Percentiles rank a stretch among this genome's conserved stretches.
Evolutionary conservation across 1,140 invertebrate species (phyloP).

Genomic region (Radopholus similis): DNA sequence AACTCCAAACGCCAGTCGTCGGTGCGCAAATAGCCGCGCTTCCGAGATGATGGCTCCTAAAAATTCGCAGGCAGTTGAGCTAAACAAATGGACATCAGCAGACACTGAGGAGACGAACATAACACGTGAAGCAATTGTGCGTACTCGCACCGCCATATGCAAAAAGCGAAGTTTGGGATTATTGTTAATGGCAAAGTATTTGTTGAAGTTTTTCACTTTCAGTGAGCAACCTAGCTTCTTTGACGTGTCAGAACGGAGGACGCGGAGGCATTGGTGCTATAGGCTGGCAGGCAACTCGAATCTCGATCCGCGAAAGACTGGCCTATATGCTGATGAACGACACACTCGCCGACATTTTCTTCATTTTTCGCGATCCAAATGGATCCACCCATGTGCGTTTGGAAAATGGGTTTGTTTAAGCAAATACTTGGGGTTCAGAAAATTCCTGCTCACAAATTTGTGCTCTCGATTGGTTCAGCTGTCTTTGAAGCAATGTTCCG

Average conservation of each 20-base stretch:
- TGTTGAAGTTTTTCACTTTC: background rate
- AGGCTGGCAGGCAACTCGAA: slow-evolving; percentile 66
- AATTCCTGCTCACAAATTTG: slow-evolving; percentile 79
- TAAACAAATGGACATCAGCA: background rate
- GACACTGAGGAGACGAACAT: background rate
- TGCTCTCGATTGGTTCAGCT: slow-evolving; percentile 75
- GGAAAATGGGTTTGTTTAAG: slow-evolving; percentile 1
- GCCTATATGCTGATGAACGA: slow-evolving; percentile 77
- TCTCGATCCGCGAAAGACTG: slow-evolving; percentile 73
- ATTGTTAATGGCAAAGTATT: background rate
- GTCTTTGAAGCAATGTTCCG: slow-evolving; percentile 84
- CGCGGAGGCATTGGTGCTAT: background rate
- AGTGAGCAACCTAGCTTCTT: background rate
- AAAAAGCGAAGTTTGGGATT: background rate
- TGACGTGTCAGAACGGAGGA: background rate
- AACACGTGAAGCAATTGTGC: background rate
- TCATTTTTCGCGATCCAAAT: slow-evolving; percentile 68
- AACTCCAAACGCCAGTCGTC: background rate
- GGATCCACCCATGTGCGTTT: slow-evolving; percentile 50
- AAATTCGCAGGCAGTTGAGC: background rate
- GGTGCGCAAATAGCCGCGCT: background rate
- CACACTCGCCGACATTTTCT: slow-evolving; percentile 75
- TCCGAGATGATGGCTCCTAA: background rate
- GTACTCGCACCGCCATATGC: background rate
- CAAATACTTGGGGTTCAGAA: slow-evolving; percentile 64